These are phyloP conservation scores for Girardinus metallicus DNA, from an alignment of 2,797 vertebrate genomes.

Conservation along the genomic window DNA sequence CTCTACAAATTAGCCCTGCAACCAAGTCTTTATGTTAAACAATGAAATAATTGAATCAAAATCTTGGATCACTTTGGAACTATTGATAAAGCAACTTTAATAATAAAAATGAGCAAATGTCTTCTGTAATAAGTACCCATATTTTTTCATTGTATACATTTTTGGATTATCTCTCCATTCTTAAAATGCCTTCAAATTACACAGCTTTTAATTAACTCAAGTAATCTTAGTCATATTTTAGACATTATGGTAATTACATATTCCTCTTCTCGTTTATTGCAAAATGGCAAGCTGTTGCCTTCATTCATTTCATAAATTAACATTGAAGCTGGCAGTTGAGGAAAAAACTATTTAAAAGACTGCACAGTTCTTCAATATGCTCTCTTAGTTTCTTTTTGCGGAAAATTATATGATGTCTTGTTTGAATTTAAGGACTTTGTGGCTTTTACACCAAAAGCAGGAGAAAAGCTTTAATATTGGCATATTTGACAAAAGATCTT, in stretches of 20 bases:
- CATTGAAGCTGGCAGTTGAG: not conserved
- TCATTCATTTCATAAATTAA: slow-evolving; percentile 62
- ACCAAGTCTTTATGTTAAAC: not conserved
- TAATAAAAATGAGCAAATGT: not conserved
- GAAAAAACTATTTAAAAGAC: not conserved
- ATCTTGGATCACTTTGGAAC: slow-evolving; percentile 11
- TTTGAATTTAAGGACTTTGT: not conserved
- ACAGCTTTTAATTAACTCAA: slow-evolving; percentile 67
- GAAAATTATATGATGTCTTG: not conserved
- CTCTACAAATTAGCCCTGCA: not conserved
- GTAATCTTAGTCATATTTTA: slow-evolving; percentile 69
- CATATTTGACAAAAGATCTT: not conserved
- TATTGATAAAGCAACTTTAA: slow-evolving; percentile 25
- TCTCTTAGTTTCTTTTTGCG: not conserved
- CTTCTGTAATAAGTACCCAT: slow-evolving; percentile 30
- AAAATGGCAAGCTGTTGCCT: slow-evolving; percentile 41
- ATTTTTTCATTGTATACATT: slow-evolving; percentile 33
- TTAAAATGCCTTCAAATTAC: slow-evolving; percentile 66
- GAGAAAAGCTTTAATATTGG: not conserved
- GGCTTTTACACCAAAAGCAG: not conserved
- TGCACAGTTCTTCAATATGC: slow-evolving; percentile 26
- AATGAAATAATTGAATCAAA: not conserved
- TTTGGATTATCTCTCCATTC: slow-evolving; percentile 46
- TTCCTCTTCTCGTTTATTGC: slow-evolving; percentile 53
- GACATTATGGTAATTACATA: slow-evolving; percentile 66